Evolutionary conservation across 92 coral and sea anemone species (phyloP).

Genomic region (Epizoanthus rinbou): DNA sequence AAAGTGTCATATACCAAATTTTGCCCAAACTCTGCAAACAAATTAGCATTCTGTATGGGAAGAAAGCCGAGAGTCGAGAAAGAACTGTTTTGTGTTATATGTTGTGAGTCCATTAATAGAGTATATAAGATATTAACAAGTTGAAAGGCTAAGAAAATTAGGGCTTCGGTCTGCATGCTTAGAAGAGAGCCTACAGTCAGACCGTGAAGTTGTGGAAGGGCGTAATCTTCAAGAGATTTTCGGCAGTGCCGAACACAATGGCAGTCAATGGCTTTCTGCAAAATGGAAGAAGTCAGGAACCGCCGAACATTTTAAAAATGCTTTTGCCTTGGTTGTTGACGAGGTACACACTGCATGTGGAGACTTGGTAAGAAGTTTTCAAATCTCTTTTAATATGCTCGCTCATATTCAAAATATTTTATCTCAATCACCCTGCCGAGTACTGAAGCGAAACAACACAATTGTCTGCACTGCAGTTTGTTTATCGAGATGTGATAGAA

Average conservation of each 20-base stretch:
- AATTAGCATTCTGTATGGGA: too few species aligned
- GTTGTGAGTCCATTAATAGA: constrained; percentile 32
- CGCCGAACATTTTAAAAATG: constrained; percentile 28
- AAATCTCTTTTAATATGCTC: constrained; percentile 5
- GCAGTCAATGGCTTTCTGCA: constrained; percentile 38
- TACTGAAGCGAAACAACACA: constrained; percentile 26
- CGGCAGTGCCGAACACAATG: constrained; percentile 38
- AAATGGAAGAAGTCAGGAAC: constrained; percentile 36
- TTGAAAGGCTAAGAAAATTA: constrained; percentile 24
- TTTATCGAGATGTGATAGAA: constrained; percentile 3
- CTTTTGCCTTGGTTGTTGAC: constrained; percentile 33
- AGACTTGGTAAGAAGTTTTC: constrained; percentile 30
- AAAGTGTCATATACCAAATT: constrained; percentile 32
- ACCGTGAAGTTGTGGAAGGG: constrained; percentile 37
- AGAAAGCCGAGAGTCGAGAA: constrained; percentile 26
- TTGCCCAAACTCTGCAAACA: constrained; percentile 30
- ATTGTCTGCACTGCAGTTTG: constrained; percentile 9
- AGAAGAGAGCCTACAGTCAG: constrained; percentile 38
- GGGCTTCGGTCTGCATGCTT: constrained; percentile 38
- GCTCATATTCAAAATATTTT: constrained; percentile 3
- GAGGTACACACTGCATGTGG: constrained; percentile 35
- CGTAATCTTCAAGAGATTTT: constrained; percentile 23
- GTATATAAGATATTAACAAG: constrained; percentile 29
- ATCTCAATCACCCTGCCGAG: constrained; percentile 8
- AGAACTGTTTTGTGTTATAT: constrained; percentile 30